phyloP scores from a whole-genome alignment of 2,888 invertebrate species.

The Schrankia costaestrigalis region DNA sequence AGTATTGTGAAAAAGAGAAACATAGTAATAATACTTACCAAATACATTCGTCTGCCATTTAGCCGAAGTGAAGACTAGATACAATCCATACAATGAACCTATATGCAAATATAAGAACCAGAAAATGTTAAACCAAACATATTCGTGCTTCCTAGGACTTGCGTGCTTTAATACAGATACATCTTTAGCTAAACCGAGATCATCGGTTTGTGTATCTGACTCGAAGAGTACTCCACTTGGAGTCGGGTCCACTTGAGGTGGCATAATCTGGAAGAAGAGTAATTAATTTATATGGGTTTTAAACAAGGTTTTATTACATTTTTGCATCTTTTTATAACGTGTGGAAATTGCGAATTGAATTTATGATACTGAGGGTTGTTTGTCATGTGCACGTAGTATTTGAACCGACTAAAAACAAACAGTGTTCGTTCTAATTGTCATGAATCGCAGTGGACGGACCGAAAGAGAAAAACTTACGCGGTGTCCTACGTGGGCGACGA shows the following conservation, averaged over 20 bases:
- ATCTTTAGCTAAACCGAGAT: constrained; percentile 81
- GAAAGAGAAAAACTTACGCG: too few species aligned
- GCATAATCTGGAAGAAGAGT: constrained; percentile 60
- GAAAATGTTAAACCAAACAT: constrained; percentile 88
- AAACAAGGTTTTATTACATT: background rate
- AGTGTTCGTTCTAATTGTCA: too few species aligned
- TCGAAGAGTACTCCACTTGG: constrained; percentile 83
- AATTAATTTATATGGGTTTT: background rate
- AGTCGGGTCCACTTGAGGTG: constrained; percentile 77
- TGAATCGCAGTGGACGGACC: too few species aligned
- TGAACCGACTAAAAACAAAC: too few species aligned
- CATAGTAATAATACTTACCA: constrained; percentile 71
- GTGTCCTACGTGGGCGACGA: too few species aligned
- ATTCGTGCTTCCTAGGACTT: constrained; percentile 70
- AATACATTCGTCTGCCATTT: constrained; percentile 83
- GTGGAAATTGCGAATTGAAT: too few species aligned
- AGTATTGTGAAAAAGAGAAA: background rate
- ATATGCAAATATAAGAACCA: constrained; percentile 84
- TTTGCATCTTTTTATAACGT: too few species aligned
- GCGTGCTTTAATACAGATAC: constrained; percentile 77
- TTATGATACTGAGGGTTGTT: too few species aligned
- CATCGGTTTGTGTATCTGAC: constrained; percentile 83
- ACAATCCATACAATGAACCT: constrained; percentile 84
- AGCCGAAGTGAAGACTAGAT: constrained; percentile 83
- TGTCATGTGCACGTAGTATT: too few species aligned